Base-by-base conservation (phyloP, 2,797 vertebrate species). In the Lagocephalus sceleratus region DNA sequence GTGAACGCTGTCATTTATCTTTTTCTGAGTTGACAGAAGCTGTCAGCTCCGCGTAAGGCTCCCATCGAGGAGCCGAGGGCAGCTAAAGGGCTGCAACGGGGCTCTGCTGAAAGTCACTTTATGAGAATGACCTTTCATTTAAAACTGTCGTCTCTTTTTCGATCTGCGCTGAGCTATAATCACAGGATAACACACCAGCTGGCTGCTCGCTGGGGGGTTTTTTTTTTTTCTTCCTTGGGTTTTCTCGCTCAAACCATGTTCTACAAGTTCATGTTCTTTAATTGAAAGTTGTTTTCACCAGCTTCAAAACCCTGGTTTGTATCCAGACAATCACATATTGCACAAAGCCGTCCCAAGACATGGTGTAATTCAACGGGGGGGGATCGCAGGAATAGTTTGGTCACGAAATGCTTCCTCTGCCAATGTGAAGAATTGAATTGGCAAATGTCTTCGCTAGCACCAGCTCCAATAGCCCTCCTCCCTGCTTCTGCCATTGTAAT, bases 361-460 rank as follows among this genome's bases (percentile, higher is more conserved):
- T 71, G 45, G 63, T 59, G 29, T 52, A 50, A 70, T 78, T 83
- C 63, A 79, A 61, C 47, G 55, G 51, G 60, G 46, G 63, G 60
- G 64, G 45, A 64, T 51, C 55, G 67, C 60, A 69, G 71, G 70
- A 76, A 78, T 70, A 66, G 60, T 79, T 65, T 68, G 42, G 68
- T 76, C 67, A 72, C 52, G 40, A 40, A 83, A 67, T 10, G 11
- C 60, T 70, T n/a, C 22, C 51, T 70, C 57, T 72, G 82, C 85
- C 85, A 85, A 56, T 51, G 32, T 40, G 63, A 73, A 56, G 68
- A 67, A 86, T 81, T 80, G 74, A 75, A 62, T 81, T 87, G 86
- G 86, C 82, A 86, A 66, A 75, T 59, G 51, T 54, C 19, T 50
- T 38, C 42, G 16, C n/a, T 48, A 46, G 51, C 49, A 65, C 23